Conservation (phyloP, 2,113 vertebrate species). For the Vanacampus margaritifer region DNA sequence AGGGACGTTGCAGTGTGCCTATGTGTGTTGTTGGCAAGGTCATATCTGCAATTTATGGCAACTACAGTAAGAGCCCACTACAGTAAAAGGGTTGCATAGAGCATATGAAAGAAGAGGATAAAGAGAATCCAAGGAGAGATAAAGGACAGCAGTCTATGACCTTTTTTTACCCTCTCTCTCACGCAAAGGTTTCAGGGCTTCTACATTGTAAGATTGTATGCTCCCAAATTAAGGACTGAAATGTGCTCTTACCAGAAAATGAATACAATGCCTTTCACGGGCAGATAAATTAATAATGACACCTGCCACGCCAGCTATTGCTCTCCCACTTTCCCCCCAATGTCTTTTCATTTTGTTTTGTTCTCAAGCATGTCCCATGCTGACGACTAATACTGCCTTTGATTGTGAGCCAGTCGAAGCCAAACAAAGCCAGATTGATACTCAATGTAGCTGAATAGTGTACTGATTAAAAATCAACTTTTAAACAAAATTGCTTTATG, state of each 20-base stretch:
- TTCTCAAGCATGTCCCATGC: constrained; percentile 11
- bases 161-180: constrained; percentile 1
- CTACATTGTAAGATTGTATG: too few relatives aligned
- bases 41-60: not conserved
- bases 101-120: too few relatives aligned
- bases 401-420: constrained; percentile 29
- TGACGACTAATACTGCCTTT: constrained; percentile 14
- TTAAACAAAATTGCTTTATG: too few relatives aligned
- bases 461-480: too few relatives aligned
- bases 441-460: not conserved
- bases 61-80: not conserved
- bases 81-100: constrained; percentile 14
- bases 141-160: constrained; percentile 4
- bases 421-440: constrained; percentile 4
- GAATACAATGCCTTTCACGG: not conserved
- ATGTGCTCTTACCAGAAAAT: constrained; percentile 5
- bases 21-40: constrained; percentile 14
- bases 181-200: constrained; percentile 2
- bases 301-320: constrained; percentile 7
- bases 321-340: not conserved
- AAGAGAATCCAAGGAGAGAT: not conserved
- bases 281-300: constrained; percentile 31
- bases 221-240: too few relatives aligned
- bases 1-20: constrained; percentile 1
- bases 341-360: constrained; percentile 8